Percentiles rank a stretch among this genome's conserved stretches.
Evolutionary conservation across 2,113 vertebrate species (phyloP).

Genomic region (Microcebus jonahi): DNA sequence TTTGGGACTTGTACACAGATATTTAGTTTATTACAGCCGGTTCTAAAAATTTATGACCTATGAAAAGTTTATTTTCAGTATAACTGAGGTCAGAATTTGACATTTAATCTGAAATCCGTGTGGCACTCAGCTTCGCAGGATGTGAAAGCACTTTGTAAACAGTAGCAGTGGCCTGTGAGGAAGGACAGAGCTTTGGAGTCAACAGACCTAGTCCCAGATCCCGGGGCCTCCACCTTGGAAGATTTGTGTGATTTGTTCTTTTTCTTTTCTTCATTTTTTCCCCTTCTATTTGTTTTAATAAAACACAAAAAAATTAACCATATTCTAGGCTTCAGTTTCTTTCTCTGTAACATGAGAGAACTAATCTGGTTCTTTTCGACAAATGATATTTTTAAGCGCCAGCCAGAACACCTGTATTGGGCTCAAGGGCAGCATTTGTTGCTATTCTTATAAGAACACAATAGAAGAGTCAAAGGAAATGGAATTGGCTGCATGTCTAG

Average conservation of each 20-base stretch:
- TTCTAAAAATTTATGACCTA: conserved; percentile 62
- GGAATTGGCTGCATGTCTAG: background rate
- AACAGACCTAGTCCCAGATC: background rate
- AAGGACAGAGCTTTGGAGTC: background rate
- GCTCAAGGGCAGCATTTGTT: background rate
- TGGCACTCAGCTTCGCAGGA: background rate
- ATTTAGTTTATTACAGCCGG: conserved; percentile 22
- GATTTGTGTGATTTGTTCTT: background rate
- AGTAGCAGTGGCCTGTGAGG: background rate
- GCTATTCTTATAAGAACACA: background rate
- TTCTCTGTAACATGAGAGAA: background rate
- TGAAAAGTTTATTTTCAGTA: conserved; percentile 56
- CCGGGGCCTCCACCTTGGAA: background rate
- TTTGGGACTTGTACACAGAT: background rate
- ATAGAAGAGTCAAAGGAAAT: background rate
- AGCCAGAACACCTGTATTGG: background rate
- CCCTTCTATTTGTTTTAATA: background rate
- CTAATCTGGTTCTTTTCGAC: background rate
- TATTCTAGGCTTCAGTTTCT: background rate
- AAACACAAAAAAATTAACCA: background rate
- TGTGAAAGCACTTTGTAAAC: background rate
- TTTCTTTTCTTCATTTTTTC: background rate
- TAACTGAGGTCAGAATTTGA: conserved; percentile 35
- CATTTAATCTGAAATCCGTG: conserved; percentile 23
- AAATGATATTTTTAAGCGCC: background rate